These are phyloP conservation scores for Ahaetulla prasina DNA, from an alignment of 2,113 vertebrate genomes.

Conservation along the genomic window DNA sequence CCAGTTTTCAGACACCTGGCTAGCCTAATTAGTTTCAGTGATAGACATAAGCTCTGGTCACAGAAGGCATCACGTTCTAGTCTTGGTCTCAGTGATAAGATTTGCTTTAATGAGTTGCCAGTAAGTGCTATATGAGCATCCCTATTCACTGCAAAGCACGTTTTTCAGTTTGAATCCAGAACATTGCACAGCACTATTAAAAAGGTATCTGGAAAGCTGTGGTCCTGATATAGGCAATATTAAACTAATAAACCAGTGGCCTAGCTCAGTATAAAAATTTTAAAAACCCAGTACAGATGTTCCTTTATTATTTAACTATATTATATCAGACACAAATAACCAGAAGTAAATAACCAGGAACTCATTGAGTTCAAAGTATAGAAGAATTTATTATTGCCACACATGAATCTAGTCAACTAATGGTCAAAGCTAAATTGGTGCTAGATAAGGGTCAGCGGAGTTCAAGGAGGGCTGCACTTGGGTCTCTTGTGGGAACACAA, in stretches of 20 bases:
- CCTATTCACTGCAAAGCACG: background rate
- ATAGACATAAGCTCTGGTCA: background rate
- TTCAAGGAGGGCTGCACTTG: background rate
- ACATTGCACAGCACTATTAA: background rate
- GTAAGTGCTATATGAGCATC: background rate
- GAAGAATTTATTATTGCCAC: background rate
- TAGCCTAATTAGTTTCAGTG: background rate
- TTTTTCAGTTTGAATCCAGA: background rate
- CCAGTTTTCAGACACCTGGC: background rate
- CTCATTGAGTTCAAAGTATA: background rate
- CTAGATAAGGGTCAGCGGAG: background rate
- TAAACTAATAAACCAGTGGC: background rate
- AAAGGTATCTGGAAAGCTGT: background rate
- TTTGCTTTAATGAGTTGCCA: background rate
- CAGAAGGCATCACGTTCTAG: background rate
- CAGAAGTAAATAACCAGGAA: background rate
- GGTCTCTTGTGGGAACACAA: background rate
- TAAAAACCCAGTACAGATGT: background rate
- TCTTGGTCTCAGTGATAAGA: background rate
- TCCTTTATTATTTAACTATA: background rate
- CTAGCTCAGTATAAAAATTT: background rate
- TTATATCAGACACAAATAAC: background rate
- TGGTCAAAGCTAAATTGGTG: background rate
- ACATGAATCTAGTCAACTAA: background rate
- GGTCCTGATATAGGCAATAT: background rate